Conservation (phyloP, 2,888 invertebrate genomes). For the Sepiola atlantica region DNA sequence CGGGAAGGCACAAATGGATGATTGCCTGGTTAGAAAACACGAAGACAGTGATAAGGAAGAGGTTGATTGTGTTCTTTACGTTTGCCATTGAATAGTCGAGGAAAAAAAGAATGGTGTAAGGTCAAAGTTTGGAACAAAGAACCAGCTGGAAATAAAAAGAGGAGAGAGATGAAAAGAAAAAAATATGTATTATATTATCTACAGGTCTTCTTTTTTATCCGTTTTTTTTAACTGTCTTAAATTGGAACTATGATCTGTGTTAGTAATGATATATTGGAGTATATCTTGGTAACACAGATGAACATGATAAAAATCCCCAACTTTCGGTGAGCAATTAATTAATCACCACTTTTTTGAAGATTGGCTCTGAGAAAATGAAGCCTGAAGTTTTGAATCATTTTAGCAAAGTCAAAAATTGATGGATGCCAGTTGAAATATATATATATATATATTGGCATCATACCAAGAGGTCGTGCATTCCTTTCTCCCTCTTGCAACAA, state of each 20-base stretch:
- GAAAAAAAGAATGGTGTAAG: slow-evolving; percentile 12
- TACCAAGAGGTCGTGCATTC: neutral
- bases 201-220: neutral
- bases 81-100: neutral
- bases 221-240: neutral
- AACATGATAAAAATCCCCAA: neutral
- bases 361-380: neutral
- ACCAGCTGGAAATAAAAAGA: neutral
- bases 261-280: neutral
- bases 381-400: neutral
- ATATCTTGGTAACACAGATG: neutral
- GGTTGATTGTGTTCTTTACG: neutral
- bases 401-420: neutral
- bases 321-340: neutral
- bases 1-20: neutral
- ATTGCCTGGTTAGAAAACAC: neutral
- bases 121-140: neutral
- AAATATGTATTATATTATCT: neutral
- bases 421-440: neutral
- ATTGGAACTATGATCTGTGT: slow-evolving; percentile 12
- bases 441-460: neutral
- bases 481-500: neutral
- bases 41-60: neutral
- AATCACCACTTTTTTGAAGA: neutral
- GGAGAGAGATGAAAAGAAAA: slow-evolving; percentile 32